Conservation (phyloP, 2,888 invertebrate genomes). For the Stomorhina lunata region DNA sequence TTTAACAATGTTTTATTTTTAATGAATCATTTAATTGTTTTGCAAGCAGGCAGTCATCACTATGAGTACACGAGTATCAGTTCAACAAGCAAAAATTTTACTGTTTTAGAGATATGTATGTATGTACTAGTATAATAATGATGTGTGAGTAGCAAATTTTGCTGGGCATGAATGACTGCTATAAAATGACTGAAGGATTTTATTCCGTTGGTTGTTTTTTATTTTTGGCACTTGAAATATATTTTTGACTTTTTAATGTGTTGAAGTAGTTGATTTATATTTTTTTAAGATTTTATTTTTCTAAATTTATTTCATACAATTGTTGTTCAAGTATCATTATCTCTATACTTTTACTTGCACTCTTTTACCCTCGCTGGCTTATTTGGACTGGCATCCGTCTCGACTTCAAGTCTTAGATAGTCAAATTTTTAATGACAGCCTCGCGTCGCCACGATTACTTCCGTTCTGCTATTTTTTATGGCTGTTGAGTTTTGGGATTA, state of each 20-base stretch:
- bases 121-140: neutral
- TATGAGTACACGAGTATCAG: neutral
- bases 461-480: slow-evolving; percentile 24
- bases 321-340: slow-evolving; percentile 45
- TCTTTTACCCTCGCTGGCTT: neutral
- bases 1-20: slow-evolving; percentile 39
- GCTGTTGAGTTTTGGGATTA: neutral
- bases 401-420: slow-evolving; percentile 8
- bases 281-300: slow-evolving; percentile 48
- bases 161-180: slow-evolving; percentile 18
- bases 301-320: neutral
- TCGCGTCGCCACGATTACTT: slow-evolving; percentile 37
- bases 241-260: slow-evolving; percentile 66
- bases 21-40: slow-evolving; percentile 65
- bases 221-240: slow-evolving; percentile 58
- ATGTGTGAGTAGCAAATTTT: neutral
- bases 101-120: slow-evolving; percentile 23
- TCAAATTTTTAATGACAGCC: slow-evolving; percentile 37
- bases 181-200: slow-evolving; percentile 40
- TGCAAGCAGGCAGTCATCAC: slow-evolving; percentile 44
- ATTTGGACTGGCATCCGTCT: neutral
- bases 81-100: slow-evolving; percentile 4
- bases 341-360: neutral
- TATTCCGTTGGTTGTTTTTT: slow-evolving; percentile 11
- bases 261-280: slow-evolving; percentile 65